A percentile compares a stretch with the other conserved stretches of the same genome.
Conservation (phyloP, 2,888 invertebrate species). For the Drosophila phalerata region DNA sequence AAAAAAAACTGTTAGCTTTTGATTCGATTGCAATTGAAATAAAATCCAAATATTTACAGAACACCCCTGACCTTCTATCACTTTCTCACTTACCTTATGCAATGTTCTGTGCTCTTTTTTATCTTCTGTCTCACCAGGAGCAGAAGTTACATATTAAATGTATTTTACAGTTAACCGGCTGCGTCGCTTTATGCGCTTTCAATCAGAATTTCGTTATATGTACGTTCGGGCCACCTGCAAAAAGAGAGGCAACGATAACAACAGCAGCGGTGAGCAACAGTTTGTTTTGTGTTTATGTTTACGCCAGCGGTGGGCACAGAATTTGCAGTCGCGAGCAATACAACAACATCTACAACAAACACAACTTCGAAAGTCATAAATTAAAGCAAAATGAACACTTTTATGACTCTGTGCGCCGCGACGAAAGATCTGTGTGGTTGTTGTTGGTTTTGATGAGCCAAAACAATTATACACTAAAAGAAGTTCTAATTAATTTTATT, state of each 20-base stretch:
- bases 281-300: constrained; percentile 78
- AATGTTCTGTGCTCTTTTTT: constrained; percentile 1
- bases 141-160: constrained; percentile 35
- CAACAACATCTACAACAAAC: too few relatives aligned
- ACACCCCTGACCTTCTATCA: constrained; percentile 15
- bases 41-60: constrained; percentile 4
- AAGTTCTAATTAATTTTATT: too few relatives aligned
- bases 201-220: constrained; percentile 55
- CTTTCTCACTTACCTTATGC: constrained; percentile 10
- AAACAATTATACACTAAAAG: too few relatives aligned
- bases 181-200: constrained; percentile 40
- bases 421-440: too few relatives aligned
- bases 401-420: too few relatives aligned
- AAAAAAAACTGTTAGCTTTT: too few relatives aligned
- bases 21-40: background rate
- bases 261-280: constrained; percentile 64
- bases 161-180: constrained; percentile 52
- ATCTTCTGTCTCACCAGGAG: constrained; percentile 48
- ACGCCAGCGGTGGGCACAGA: too few relatives aligned
- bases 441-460: too few relatives aligned
- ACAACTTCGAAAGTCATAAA: too few relatives aligned
- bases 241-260: constrained; percentile 60
- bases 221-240: constrained; percentile 67
- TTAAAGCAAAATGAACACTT: too few relatives aligned
- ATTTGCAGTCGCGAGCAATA: too few relatives aligned